Conservation (phyloP, 2,797 vertebrate species). For the Microtus californicus region DNA sequence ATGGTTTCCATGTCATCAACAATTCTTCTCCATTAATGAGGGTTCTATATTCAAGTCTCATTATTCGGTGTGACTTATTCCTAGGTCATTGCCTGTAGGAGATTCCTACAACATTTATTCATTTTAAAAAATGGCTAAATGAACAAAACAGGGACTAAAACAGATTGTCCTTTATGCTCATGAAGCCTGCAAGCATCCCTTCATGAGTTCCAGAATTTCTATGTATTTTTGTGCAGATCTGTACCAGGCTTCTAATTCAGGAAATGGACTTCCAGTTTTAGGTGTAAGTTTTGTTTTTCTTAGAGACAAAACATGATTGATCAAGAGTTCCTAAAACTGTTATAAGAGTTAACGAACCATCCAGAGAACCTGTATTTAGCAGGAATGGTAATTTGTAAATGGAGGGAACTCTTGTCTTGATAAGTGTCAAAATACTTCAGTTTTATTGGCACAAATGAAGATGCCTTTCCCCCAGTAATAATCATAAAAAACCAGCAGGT, state of each 20-base stretch:
- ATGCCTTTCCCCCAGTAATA: not conserved
- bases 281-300: not conserved
- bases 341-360: conserved; percentile 59
- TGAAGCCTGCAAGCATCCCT: not conserved
- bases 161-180: not conserved
- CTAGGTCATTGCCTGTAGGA: not conserved
- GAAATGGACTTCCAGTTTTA: conserved; percentile 7
- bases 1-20: not conserved
- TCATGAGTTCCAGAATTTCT: not conserved
- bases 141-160: not conserved
- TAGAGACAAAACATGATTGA: conserved; percentile 17
- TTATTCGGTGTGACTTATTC: not conserved
- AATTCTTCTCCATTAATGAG: not conserved
- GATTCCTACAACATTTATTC: not conserved
- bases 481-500: conserved; percentile 44
- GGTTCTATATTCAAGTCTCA: not conserved
- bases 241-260: not conserved
- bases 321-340: conserved; percentile 26
- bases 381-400: conserved; percentile 43
- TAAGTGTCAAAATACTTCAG: conserved; percentile 71
- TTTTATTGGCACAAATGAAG: conserved; percentile 58
- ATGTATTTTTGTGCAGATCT: not conserved
- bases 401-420: conserved; percentile 54
- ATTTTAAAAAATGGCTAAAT: not conserved
- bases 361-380: conserved; percentile 38